These are phyloP conservation scores for Excalfactoria chinensis DNA, from an alignment of 2,113 vertebrate species.

Conservation along the genomic window DNA sequence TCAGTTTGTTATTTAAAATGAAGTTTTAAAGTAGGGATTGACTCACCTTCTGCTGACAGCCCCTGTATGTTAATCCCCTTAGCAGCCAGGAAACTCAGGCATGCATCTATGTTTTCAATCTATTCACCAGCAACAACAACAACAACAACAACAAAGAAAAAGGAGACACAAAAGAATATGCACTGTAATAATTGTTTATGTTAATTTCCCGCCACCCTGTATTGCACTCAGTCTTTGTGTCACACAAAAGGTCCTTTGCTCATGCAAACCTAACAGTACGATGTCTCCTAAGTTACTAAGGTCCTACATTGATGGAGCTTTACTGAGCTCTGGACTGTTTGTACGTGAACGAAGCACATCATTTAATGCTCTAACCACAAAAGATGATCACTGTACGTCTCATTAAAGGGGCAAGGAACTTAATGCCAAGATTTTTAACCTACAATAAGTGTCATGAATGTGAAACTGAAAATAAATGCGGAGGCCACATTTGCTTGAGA, in stretches of 20 bases:
- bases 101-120: constrained; percentile 98
- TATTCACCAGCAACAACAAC: constrained; percentile 57
- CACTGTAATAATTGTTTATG: constrained; percentile 13
- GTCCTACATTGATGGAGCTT: background rate
- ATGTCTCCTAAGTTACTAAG: background rate
- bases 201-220: background rate
- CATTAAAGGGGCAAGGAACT: constrained; percentile 22
- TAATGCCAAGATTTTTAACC: background rate
- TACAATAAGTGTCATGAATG: background rate
- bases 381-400: background rate
- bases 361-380: background rate
- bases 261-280: background rate
- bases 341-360: background rate
- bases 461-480: constrained; percentile 43
- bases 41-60: constrained; percentile 96
- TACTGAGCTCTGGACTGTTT: background rate
- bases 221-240: background rate
- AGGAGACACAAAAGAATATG: constrained; percentile 15
- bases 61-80: constrained; percentile 99
- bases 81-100: constrained; percentile 97
- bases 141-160: background rate
- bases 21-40: background rate
- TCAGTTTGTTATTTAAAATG: background rate
- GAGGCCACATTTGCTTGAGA: constrained; percentile 41
- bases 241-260: background rate